Conservation (phyloP, 2,888 invertebrate species). For the Catocala fraxini region DNA sequence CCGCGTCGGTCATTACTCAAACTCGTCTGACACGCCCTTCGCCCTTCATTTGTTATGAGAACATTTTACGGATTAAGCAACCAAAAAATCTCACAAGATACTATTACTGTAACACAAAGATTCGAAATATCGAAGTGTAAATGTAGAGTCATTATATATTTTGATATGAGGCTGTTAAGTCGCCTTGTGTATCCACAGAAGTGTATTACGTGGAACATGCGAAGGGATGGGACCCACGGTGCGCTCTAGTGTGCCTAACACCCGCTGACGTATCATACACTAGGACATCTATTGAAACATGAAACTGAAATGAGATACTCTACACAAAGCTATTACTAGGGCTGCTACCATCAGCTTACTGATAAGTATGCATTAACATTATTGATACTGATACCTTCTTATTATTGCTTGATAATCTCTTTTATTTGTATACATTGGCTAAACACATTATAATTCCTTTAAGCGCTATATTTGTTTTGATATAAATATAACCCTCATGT, state of each 20-base stretch:
- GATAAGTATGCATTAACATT: too few relatives aligned
- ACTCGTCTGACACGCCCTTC: conserved; percentile 64
- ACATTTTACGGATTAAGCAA: conserved; percentile 36
- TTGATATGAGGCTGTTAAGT: conserved; percentile 10
- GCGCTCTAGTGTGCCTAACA: conserved; percentile 41
- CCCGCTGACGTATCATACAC: conserved; percentile 47
- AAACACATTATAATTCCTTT: too few relatives aligned
- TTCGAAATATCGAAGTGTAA: background rate
- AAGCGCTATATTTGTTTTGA: too few relatives aligned
- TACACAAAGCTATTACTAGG: conserved; percentile 32
- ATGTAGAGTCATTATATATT: background rate
- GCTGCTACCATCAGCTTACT: conserved; percentile 22
- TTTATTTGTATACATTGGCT: too few relatives aligned
- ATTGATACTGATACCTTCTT: too few relatives aligned
- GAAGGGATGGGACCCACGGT: conserved; percentile 35
- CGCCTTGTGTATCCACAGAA: conserved; percentile 22
- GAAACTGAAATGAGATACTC: conserved; percentile 43
- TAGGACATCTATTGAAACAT: conserved; percentile 44
- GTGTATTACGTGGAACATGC: conserved; percentile 31
- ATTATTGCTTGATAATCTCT: too few relatives aligned
- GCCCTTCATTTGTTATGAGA: conserved; percentile 51
- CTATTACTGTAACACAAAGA: background rate
- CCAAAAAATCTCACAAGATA: conserved; percentile 27
- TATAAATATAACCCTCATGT: too few relatives aligned
- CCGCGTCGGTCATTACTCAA: conserved; percentile 69